phyloP scores from a whole-genome alignment of 2,797 vertebrate species.

The Salmo trutta region DNA sequence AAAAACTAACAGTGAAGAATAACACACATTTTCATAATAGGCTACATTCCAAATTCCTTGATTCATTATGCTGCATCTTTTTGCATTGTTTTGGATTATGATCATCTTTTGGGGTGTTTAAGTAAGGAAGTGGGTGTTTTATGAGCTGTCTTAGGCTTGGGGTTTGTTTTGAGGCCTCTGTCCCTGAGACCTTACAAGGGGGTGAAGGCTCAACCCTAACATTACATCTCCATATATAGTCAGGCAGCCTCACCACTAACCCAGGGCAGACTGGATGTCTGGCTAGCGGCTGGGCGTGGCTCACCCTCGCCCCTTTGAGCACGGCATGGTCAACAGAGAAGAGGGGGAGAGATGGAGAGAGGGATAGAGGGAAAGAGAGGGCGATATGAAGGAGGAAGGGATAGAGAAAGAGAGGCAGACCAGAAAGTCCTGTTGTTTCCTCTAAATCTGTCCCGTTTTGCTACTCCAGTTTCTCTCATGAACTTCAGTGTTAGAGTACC shows the following conservation, averaged over 20 bases:
- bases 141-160: conserved; percentile 69
- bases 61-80: conserved; percentile 32
- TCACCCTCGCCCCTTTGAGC: conserved; percentile 31
- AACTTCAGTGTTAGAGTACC: neutral
- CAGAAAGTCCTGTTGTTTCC: neutral
- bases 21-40: neutral
- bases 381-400: neutral
- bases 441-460: neutral
- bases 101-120: conserved; percentile 45
- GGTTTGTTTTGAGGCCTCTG: conserved; percentile 63
- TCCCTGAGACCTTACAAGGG: conserved; percentile 66
- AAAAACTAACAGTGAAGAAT: neutral
- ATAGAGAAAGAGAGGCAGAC: conserved; percentile 9
- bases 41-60: conserved; percentile 37
- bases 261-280: conserved; percentile 74
- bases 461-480: neutral
- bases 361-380: conserved; percentile 10
- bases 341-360: conserved; percentile 33
- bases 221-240: conserved; percentile 81
- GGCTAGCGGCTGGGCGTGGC: conserved; percentile 73
- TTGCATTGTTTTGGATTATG: conserved; percentile 58
- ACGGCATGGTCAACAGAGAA: conserved; percentile 40
- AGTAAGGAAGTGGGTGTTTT: conserved; percentile 64
- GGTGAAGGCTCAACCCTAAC: conserved; percentile 66
- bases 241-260: conserved; percentile 70